These are phyloP conservation scores for Omphaloscelis lunosa DNA, from an alignment of 2,888 invertebrate species.

Conservation along the genomic window DNA sequence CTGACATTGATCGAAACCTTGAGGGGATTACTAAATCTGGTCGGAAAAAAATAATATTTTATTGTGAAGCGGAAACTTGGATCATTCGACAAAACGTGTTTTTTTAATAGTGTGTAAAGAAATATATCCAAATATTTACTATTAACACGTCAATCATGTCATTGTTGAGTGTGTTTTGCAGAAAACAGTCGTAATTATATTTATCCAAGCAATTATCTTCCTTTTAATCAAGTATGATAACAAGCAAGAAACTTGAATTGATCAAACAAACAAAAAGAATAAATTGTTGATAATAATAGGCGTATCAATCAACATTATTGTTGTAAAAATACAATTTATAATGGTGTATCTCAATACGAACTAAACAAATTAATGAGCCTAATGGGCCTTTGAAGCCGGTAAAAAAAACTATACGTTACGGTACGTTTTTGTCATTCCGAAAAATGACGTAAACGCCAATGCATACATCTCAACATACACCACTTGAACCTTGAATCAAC, in stretches of 20 bases:
- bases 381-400: not conserved
- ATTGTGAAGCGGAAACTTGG: conserved; percentile 45
- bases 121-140: conserved; percentile 33
- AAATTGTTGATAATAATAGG: conserved; percentile 25
- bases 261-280: conserved; percentile 6
- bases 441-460: not conserved
- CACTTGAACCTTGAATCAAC: conserved; percentile 11
- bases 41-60: conserved; percentile 9
- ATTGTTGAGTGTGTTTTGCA: conserved; percentile 19
- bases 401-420: not conserved
- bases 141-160: conserved; percentile 34
- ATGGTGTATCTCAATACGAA: not conserved
- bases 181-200: conserved; percentile 28
- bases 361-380: conserved; percentile 7
- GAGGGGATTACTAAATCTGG: conserved; percentile 15
- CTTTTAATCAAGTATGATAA: conserved; percentile 16
- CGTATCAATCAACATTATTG: conserved; percentile 24
- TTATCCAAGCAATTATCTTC: conserved; percentile 21
- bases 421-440: not conserved
- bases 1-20: conserved; percentile 52
- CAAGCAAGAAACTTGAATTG: conserved; percentile 37
- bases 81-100: conserved; percentile 30
- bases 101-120: conserved; percentile 5
- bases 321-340: conserved; percentile 2
- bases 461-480: not conserved